These are phyloP conservation scores for Meteorus sp. DNA, from an alignment of 1,140 invertebrate genomes.

Conservation along the genomic window DNA sequence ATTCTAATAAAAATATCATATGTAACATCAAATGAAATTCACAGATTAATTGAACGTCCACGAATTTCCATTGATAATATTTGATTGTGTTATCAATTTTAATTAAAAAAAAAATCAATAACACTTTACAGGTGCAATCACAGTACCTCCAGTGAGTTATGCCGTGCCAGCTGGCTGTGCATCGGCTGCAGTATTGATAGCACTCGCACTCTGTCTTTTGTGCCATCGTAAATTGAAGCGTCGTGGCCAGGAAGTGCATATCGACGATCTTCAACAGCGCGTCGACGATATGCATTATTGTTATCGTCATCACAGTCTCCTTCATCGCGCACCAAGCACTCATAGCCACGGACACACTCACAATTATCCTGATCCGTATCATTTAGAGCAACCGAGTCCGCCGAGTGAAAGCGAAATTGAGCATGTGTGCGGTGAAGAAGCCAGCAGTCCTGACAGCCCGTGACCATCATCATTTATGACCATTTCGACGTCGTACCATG, in stretches of 20 bases:
- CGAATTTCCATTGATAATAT: not conserved
- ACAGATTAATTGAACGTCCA: too few species aligned
- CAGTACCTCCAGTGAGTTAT: slow-evolving; percentile 53
- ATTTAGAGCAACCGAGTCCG: slow-evolving; percentile 43
- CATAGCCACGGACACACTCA: slow-evolving; percentile 37
- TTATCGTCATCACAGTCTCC: slow-evolving; percentile 50
- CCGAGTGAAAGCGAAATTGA: slow-evolving; percentile 48
- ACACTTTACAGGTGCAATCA: slow-evolving; percentile 52
- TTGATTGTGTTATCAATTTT: not conserved
- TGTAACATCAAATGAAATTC: too few species aligned
- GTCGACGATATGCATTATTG: slow-evolving; percentile 48
- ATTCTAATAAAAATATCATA: too few species aligned
- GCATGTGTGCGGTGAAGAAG: slow-evolving; percentile 36
- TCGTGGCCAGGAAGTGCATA: slow-evolving; percentile 40
- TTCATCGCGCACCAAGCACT: slow-evolving; percentile 35
- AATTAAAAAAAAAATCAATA: not conserved
- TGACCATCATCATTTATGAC: slow-evolving; percentile 32
- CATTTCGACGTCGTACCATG: not conserved
- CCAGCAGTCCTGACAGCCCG: slow-evolving; percentile 48
- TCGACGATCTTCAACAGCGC: slow-evolving; percentile 47
- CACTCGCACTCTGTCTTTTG: slow-evolving; percentile 46
- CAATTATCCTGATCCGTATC: slow-evolving; percentile 42
- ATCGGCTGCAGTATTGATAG: slow-evolving; percentile 42
- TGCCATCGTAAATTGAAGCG: slow-evolving; percentile 49
- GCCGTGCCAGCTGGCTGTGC: slow-evolving; percentile 46